Conservation (phyloP, 2,113 vertebrate genomes). For the Chauna torquata region DNA sequence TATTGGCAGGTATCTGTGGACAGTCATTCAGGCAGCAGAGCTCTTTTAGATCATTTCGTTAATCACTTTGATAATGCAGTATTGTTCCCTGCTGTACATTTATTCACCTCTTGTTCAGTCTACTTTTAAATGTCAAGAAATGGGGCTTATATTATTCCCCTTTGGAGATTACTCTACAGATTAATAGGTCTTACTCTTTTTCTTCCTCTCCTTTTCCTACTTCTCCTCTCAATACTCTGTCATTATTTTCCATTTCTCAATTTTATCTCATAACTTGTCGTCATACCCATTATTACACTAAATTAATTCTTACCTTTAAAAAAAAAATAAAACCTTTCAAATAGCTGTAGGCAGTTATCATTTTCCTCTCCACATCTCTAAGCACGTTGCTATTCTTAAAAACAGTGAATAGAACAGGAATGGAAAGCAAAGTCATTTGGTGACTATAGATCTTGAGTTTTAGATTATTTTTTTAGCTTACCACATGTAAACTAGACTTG, state of each 20-base stretch:
- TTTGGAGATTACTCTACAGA: slow-evolving; percentile 2
- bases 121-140: slow-evolving; percentile 52
- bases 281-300: background rate
- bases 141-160: background rate
- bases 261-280: slow-evolving; percentile 1
- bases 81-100: slow-evolving; percentile 20
- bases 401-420: background rate
- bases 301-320: slow-evolving; percentile 16
- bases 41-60: background rate
- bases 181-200: slow-evolving; percentile 31
- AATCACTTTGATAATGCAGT: slow-evolving; percentile 21
- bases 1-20: background rate
- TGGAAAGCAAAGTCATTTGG: background rate
- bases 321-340: slow-evolving; percentile 27
- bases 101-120: slow-evolving; percentile 47
- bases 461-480: background rate
- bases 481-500: background rate
- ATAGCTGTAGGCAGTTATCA: slow-evolving; percentile 6
- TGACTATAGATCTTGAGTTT: background rate
- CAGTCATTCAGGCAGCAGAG: background rate
- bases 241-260: slow-evolving; percentile 20
- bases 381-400: background rate
- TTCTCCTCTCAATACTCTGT: background rate
- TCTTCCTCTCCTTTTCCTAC: background rate
- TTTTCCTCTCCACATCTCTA: slow-evolving; percentile 1